phyloP scores from a whole-genome alignment of 2,888 invertebrate species.

The Lutraria lutraria region DNA sequence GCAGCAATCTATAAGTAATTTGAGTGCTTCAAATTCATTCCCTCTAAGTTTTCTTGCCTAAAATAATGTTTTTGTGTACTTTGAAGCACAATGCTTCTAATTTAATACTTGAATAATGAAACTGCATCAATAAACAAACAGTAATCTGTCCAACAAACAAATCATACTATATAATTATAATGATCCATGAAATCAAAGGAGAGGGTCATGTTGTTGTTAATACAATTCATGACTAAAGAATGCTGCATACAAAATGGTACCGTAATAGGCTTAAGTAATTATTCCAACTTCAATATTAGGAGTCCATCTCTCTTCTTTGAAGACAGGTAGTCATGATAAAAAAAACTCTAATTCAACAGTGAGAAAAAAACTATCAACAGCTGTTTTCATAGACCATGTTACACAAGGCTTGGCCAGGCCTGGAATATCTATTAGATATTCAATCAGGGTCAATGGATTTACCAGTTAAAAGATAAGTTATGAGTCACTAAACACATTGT shows the following conservation, averaged over 20 bases:
- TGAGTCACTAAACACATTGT: constrained; percentile 15
- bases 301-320: not conserved
- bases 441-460: constrained; percentile 25
- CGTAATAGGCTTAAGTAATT: too few relatives aligned
- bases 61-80: not conserved
- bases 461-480: not conserved
- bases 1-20: constrained; percentile 3
- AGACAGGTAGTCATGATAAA: not conserved
- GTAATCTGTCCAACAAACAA: too few relatives aligned
- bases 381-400: constrained; percentile 21
- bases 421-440: constrained; percentile 14
- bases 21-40: not conserved
- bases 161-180: too few relatives aligned
- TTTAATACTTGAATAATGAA: not conserved
- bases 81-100: not conserved
- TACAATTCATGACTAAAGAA: too few relatives aligned
- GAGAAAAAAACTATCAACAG: constrained; percentile 15
- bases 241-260: too few relatives aligned
- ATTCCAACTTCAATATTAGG: not conserved
- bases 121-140: too few relatives aligned
- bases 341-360: not conserved
- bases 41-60: not conserved
- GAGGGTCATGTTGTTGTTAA: too few relatives aligned
- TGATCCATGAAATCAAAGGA: too few relatives aligned
- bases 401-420: constrained; percentile 11